These are phyloP conservation scores for Drosophila lacteicornis DNA, from an alignment of 1,140 invertebrate genomes.

Conservation along the genomic window DNA sequence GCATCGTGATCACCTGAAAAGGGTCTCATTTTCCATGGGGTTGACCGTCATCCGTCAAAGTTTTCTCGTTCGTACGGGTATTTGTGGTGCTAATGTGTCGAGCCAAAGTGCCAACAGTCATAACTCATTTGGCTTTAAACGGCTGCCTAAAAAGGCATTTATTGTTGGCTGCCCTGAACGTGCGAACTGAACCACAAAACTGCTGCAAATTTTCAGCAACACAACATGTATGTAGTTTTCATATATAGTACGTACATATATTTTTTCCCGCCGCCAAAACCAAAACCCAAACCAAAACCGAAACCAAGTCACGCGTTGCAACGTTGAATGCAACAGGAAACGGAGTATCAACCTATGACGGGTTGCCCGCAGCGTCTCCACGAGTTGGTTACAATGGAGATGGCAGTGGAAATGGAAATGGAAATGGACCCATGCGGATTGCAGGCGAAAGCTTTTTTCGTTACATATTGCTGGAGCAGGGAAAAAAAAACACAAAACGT, in stretches of 20 bases:
- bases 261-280: slow-evolving; percentile 28
- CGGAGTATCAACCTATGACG: slow-evolving; percentile 58
- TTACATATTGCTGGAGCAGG: slow-evolving; percentile 45
- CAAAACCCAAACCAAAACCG: slow-evolving; percentile 16
- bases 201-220: slow-evolving; percentile 63
- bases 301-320: slow-evolving; percentile 67
- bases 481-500: slow-evolving; percentile 1
- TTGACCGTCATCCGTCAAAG: slow-evolving; percentile 69
- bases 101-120: slow-evolving; percentile 76
- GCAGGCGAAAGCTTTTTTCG: slow-evolving; percentile 75
- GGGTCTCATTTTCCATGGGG: slow-evolving; percentile 38
- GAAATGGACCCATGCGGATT: slow-evolving; percentile 62
- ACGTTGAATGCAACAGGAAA: slow-evolving; percentile 56
- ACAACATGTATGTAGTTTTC: slow-evolving; percentile 48
- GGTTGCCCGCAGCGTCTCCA: slow-evolving; percentile 65
- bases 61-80: slow-evolving; percentile 39
- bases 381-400: slow-evolving; percentile 59
- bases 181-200: slow-evolving; percentile 61
- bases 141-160: slow-evolving; percentile 74
- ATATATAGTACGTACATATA: slow-evolving; percentile 19
- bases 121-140: slow-evolving; percentile 77
- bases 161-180: slow-evolving; percentile 71
- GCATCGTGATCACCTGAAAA: slow-evolving; percentile 52
- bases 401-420: slow-evolving; percentile 19
- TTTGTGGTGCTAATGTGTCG: slow-evolving; percentile 73